Percentiles rank a stretch among this genome's conserved stretches.
These are phyloP conservation scores for Zoanthus solanderi DNA, from an alignment of 92 coral and sea anemone species.

Conservation along the genomic window DNA sequence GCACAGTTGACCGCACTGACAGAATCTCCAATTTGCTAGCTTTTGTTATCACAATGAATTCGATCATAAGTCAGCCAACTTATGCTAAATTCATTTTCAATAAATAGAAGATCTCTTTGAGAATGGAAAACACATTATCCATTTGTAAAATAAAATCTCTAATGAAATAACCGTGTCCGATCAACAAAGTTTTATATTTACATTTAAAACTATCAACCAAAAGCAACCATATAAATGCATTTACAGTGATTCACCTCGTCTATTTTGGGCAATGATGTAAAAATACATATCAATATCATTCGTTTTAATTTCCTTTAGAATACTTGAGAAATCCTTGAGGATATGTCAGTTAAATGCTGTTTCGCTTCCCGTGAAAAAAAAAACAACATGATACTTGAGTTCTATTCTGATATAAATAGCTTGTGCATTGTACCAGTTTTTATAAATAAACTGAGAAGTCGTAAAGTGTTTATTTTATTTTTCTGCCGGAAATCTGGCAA, in stretches of 20 bases:
- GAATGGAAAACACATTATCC: neutral
- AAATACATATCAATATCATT: neutral
- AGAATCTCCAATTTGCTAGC: constrained; percentile 24
- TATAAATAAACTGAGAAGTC: constrained; percentile 40
- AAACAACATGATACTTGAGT: neutral
- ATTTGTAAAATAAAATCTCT: neutral
- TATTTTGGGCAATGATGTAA: neutral
- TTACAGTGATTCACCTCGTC: neutral
- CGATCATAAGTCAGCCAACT: neutral
- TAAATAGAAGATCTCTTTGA: neutral
- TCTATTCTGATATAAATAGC: constrained; percentile 34
- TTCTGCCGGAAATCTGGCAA: neutral
- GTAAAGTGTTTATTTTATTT: constrained; percentile 1
- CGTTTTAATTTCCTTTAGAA: neutral
- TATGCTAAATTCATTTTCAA: neutral
- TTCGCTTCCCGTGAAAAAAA: constrained; percentile 7
- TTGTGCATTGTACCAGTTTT: constrained; percentile 26
- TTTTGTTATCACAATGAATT: neutral
- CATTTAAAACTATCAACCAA: constrained; percentile 38
- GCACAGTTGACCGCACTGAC: constrained; percentile 5
- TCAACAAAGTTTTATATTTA: constrained; percentile 27
- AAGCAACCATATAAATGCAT: neutral
- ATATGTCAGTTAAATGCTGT: neutral
- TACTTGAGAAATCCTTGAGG: neutral
- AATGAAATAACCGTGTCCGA: constrained; percentile 4